Evolutionary conservation across 2,888 invertebrate species (phyloP), one percentile per base, ranked within the genome.

Genomic region (Gymnocheta viridis): DNA sequence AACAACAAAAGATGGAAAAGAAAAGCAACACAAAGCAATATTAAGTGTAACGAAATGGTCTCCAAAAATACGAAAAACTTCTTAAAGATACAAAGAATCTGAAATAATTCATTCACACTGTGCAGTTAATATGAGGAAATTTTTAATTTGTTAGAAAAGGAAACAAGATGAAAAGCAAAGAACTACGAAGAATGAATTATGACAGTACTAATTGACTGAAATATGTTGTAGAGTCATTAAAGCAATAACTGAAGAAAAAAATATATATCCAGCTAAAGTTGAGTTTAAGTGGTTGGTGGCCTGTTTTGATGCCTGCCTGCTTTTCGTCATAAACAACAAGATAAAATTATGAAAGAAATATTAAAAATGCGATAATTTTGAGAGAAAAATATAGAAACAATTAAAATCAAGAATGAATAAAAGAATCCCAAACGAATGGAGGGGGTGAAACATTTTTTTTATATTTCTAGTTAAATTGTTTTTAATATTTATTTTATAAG

Each of bases 131-230:
- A 9, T 4, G 14, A 9, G 22, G 17, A 35, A 51, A 49, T 73
- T 67, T 35, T 54, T 19, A 66, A 82, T 60, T 54, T 38, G 7
- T 7, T 9, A 32, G 76, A 76, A 82, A 72, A 66, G 32, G 58
- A 66, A 38, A 58, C 27, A 51, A 58, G 29, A 72, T 66, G 62
- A 47, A 41, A 38, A 27, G 44, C 44, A 70, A 70, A 19, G 22
- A 60, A 54, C 41, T 38, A 19, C 19, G 86, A 89, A 88, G 88
- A 90, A 90, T 90, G 90, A 90, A 91, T 90, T 90, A 90, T 90
- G 90, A 91, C 90, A 90, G 90, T 87, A 90, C 90, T 90, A 90
- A 90, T 90, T 90, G 90, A 90, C 90, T 90, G 90, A 91, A 90
- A 89, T 90, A 89, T 89, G 89, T 88, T 81, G 41, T 73, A 84